A percentile compares a stretch with the other conserved stretches of the same genome.
These are phyloP conservation scores for Cyaniris semiargus DNA, from an alignment of 2,888 invertebrate species.

Conservation along the genomic window DNA sequence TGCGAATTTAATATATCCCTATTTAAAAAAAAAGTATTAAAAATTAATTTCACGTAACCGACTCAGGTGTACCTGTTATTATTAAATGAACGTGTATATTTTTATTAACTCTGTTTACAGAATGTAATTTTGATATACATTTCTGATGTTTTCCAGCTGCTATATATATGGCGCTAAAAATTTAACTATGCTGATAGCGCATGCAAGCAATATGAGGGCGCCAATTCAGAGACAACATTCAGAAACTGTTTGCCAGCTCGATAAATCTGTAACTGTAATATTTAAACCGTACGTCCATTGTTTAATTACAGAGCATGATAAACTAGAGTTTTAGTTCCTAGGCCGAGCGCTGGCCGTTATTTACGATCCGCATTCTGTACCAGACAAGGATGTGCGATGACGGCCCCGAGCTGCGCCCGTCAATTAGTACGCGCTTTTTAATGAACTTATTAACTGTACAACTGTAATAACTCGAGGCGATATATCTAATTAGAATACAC, in stretches of 20 bases:
- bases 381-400: conserved; percentile 39
- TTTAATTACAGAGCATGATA: conserved; percentile 25
- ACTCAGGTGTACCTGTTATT: too few species aligned
- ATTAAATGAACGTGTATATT: too few species aligned
- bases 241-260: not conserved
- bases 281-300: conserved; percentile 18
- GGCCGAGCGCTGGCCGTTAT: not conserved
- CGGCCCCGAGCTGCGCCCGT: conserved; percentile 38
- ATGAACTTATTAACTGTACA: conserved; percentile 52
- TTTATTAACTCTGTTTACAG: too few species aligned
- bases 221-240: not conserved
- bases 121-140: too few species aligned
- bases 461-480: conserved; percentile 53
- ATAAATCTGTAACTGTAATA: conserved; percentile 17
- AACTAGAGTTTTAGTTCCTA: conserved; percentile 15
- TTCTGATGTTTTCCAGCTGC: not conserved
- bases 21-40: too few species aligned
- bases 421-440: conserved; percentile 44
- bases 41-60: too few species aligned
- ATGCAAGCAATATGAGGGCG: not conserved
- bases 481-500: conserved; percentile 60
- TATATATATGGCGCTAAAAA: not conserved
- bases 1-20: too few species aligned
- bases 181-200: not conserved
- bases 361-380: conserved; percentile 24